Percentiles rank a stretch among this genome's conserved stretches.
Evolutionary conservation across 2,888 invertebrate species (phyloP).

Genomic region (Merodon equestris): DNA sequence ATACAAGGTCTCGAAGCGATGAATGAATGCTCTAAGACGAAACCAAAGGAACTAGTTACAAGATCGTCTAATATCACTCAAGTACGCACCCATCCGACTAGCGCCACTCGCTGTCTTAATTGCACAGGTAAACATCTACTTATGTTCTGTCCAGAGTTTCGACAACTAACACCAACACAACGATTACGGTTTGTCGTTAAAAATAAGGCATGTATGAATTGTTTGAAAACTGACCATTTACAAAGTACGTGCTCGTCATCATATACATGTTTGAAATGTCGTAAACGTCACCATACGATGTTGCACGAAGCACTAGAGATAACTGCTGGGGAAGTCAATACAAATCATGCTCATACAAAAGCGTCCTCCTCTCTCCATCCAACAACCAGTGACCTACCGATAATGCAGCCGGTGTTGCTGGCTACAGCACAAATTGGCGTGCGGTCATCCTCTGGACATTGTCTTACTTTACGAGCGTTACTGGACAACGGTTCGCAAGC

Average conservation of each 20-base stretch:
- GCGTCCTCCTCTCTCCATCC: no score
- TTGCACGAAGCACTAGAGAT: neutral
- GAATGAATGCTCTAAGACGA: neutral
- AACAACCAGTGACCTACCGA: no score
- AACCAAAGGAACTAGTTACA: neutral
- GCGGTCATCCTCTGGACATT: no score
- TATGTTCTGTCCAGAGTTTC: conserved; percentile 1
- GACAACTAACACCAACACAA: neutral
- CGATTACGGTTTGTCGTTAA: neutral
- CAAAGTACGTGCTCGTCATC: neutral
- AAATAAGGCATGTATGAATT: neutral
- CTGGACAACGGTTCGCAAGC: no score
- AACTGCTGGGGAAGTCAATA: no score
- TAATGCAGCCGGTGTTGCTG: no score
- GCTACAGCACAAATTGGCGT: no score
- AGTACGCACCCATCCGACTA: neutral
- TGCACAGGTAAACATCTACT: neutral
- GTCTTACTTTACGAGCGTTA: no score
- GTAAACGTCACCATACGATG: neutral
- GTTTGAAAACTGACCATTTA: neutral
- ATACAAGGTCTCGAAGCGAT: conserved; percentile 2
- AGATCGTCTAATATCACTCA: neutral
- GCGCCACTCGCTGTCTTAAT: neutral
- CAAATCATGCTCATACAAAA: no score
- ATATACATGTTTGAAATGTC: conserved; percentile 1